Conservation (phyloP, 2,797 vertebrate species). For the Enteromius viviparus region DNA sequence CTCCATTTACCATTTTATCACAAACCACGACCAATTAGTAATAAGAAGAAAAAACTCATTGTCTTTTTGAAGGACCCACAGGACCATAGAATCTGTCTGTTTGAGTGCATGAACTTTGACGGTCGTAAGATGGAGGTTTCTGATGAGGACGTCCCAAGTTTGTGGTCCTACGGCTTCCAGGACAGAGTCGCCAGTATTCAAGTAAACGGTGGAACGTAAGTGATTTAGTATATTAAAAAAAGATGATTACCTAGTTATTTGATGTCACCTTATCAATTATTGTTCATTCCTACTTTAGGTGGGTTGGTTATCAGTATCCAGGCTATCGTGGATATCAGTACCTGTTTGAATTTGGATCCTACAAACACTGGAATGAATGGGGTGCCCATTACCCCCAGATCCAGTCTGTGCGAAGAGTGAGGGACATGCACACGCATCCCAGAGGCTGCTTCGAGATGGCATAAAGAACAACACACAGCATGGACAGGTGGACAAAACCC, state of each 20-base stretch:
- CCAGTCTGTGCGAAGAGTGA: conserved; percentile 84
- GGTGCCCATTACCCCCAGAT: conserved; percentile 82
- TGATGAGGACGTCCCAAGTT: conserved; percentile 85
- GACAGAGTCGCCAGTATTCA: conserved; percentile 83
- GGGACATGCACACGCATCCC: conserved; percentile 84
- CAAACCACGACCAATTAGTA: not conserved
- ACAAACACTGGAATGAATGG: conserved; percentile 87
- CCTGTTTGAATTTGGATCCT: conserved; percentile 79
- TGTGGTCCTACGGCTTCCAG: conserved; percentile 87
- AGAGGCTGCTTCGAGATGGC: conserved; percentile 81
- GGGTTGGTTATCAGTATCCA: conserved; percentile 87
- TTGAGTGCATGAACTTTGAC: conserved; percentile 81
- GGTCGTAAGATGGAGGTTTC: conserved; percentile 89
- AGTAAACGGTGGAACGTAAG: conserved; percentile 82
- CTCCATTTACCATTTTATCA: not conserved
- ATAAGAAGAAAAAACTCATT: not conserved
- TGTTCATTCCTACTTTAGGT: conserved; percentile 65
- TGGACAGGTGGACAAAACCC: conserved; percentile 41
- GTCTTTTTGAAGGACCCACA: conserved; percentile 73
- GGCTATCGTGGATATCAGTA: conserved; percentile 87
- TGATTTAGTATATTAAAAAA: not conserved
- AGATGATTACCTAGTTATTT: not conserved
- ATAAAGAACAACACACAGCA: conserved; percentile 58
- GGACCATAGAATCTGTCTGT: conserved; percentile 86
- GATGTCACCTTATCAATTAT: not conserved